Evolutionary conservation across 1,140 invertebrate genomes (phyloP).

Genomic region (Diplogasteroides magnus): DNA sequence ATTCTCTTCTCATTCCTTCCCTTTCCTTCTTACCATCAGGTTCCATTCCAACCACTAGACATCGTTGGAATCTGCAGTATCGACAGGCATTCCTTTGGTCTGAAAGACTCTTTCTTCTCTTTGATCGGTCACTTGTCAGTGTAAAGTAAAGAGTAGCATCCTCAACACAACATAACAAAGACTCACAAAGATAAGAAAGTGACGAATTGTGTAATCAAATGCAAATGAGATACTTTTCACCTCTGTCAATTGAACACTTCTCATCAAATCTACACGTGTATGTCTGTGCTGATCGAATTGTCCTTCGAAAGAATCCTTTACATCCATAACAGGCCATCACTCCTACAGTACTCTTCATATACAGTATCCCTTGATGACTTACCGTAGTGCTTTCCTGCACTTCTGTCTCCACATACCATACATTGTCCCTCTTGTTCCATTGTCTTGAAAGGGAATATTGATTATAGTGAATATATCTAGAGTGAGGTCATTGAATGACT

Average conservation of each 20-base stretch:
- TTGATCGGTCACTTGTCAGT: no score
- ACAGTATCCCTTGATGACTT: no score
- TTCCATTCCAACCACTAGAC: conserved; percentile 53
- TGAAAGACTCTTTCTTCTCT: no score
- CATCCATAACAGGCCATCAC: conserved; percentile 59
- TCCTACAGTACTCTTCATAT: no score
- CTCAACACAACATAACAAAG: no score
- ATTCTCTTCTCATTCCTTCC: background rate
- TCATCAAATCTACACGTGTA: conserved; percentile 48
- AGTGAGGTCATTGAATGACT: no score
- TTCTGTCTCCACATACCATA: conserved; percentile 61
- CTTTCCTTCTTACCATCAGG: conserved; percentile 27
- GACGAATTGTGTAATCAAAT: no score
- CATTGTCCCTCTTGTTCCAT: conserved; percentile 55
- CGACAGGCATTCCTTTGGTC: conserved; percentile 53
- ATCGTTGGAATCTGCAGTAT: conserved; percentile 50
- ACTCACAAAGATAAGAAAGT: no score
- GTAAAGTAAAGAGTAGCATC: no score
- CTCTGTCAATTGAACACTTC: conserved; percentile 49
- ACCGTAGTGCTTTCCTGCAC: conserved; percentile 61
- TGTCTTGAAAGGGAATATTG: no score
- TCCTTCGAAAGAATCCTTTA: conserved; percentile 45
- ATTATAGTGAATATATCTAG: no score
- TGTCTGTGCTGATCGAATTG: conserved; percentile 48
- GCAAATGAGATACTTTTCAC: no score